phyloP scores from a whole-genome alignment of 2,113 vertebrate genomes.

The Oryzias woworae region DNA sequence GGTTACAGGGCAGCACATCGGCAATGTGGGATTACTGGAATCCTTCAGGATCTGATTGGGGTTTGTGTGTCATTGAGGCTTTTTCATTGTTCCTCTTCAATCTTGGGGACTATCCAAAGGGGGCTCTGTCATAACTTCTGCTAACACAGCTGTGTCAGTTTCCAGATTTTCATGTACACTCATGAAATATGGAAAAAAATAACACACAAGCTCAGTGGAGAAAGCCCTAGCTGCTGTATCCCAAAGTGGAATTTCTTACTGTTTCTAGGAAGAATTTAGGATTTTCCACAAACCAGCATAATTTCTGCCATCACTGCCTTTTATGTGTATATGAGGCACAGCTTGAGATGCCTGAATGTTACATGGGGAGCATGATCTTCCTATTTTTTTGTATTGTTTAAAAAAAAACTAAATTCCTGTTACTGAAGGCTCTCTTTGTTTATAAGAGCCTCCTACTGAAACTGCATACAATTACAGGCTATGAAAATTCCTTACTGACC shows the following conservation, averaged over 20 bases:
- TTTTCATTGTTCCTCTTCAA: slow-evolving; percentile 9
- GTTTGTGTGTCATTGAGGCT: not conserved
- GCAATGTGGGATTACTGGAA: slow-evolving; percentile 6
- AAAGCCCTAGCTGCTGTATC: slow-evolving; percentile 17
- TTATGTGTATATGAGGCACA: slow-evolving; percentile 1
- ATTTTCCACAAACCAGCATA: slow-evolving; percentile 43
- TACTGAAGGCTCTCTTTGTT: not conserved
- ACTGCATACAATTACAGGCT: not conserved
- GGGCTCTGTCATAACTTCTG: slow-evolving; percentile 55
- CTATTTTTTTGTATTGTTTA: not conserved
- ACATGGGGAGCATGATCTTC: slow-evolving; percentile 16
- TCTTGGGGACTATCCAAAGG: slow-evolving; percentile 18
- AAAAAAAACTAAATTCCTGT: not conserved
- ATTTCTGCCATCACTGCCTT: slow-evolving; percentile 20
- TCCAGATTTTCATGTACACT: slow-evolving; percentile 17
- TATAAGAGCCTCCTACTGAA: slow-evolving; percentile 7
- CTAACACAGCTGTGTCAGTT: slow-evolving; percentile 5
- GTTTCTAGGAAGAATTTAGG: slow-evolving; percentile 46
- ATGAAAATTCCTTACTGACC: not conserved
- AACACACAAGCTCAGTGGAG: slow-evolving; percentile 10
- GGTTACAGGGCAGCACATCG: slow-evolving; percentile 16
- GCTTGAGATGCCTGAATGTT: not conserved
- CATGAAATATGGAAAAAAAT: slow-evolving; percentile 23
- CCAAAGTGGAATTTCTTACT: slow-evolving; percentile 15
- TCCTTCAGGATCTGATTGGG: slow-evolving; percentile 8